These are phyloP conservation scores for Rhyacophila evoluta DNA, from an alignment of 2,888 invertebrate species.

Conservation along the genomic window DNA sequence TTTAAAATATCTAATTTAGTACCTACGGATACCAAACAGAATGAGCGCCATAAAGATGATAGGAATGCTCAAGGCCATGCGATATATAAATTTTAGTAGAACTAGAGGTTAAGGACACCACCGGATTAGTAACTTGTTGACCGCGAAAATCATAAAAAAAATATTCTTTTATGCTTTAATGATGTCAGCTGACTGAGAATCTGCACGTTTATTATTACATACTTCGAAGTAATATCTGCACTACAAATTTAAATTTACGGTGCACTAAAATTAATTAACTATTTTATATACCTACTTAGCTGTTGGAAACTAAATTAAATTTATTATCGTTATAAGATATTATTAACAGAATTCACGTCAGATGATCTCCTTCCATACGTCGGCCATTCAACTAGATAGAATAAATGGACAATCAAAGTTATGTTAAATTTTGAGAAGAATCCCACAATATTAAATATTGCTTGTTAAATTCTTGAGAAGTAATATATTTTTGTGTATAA, in stretches of 20 bases:
- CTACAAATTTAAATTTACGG: background rate
- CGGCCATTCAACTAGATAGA: too few species aligned
- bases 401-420: too few species aligned
- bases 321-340: too few species aligned
- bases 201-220: background rate
- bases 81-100: constrained; percentile 32
- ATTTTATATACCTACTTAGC: too few species aligned
- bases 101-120: constrained; percentile 47
- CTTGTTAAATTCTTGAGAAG: too few species aligned
- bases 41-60: background rate
- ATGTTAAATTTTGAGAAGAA: too few species aligned
- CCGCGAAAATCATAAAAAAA: constrained; percentile 27
- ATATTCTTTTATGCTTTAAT: background rate
- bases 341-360: too few species aligned
- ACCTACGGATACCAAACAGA: background rate
- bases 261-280: background rate
- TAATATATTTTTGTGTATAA: too few species aligned
- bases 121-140: constrained; percentile 40
- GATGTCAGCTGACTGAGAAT: background rate
- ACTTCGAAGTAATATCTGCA: background rate
- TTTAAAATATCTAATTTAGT: too few species aligned
- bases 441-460: too few species aligned
- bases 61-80: constrained; percentile 22
- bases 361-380: too few species aligned
- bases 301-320: too few species aligned